Evolutionary conservation across 2,888 invertebrate genomes (phyloP).

Genomic region (Volucella inanis): DNA sequence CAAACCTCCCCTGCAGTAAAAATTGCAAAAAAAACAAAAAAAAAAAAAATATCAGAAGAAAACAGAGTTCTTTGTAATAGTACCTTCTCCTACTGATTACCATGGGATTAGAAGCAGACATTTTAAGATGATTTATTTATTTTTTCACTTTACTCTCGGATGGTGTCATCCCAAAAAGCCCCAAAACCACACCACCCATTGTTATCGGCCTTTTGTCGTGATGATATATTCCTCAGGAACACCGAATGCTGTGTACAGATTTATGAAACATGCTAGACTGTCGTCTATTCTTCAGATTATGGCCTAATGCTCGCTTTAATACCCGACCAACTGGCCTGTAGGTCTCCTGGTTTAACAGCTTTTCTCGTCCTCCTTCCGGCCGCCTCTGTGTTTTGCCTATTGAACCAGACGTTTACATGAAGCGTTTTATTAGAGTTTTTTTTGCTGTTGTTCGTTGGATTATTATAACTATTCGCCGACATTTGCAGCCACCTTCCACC

Average conservation of each 20-base stretch:
- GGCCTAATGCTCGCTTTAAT: conserved; percentile 16
- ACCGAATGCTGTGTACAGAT: neutral
- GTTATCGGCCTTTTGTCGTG: conserved; percentile 15
- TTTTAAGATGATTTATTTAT: conserved; percentile 68
- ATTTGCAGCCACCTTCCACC: neutral
- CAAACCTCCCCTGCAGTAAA: neutral
- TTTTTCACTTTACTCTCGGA: conserved; percentile 7
- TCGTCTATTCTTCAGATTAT: conserved; percentile 49
- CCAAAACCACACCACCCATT: neutral
- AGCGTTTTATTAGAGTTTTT: conserved; percentile 51
- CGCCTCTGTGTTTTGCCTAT: no score
- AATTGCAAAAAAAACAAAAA: no score
- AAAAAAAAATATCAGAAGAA: neutral
- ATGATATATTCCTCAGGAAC: conserved; percentile 43
- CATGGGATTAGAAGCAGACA: conserved; percentile 44
- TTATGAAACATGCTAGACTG: conserved; percentile 19
- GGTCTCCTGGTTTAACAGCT: neutral
- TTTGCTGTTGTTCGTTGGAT: conserved; percentile 25
- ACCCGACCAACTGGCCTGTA: no score
- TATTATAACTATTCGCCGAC: conserved; percentile 7
- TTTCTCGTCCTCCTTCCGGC: neutral
- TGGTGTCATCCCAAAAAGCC: neutral
- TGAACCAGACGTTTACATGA: conserved; percentile 39
- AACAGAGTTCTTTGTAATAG: conserved; percentile 18
- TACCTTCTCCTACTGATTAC: conserved; percentile 4